Percentiles rank a stretch among this genome's conserved stretches.
Evolutionary conservation across 2,113 vertebrate species (phyloP).

Genomic region (Boulengeromyrus knoepffleri): DNA sequence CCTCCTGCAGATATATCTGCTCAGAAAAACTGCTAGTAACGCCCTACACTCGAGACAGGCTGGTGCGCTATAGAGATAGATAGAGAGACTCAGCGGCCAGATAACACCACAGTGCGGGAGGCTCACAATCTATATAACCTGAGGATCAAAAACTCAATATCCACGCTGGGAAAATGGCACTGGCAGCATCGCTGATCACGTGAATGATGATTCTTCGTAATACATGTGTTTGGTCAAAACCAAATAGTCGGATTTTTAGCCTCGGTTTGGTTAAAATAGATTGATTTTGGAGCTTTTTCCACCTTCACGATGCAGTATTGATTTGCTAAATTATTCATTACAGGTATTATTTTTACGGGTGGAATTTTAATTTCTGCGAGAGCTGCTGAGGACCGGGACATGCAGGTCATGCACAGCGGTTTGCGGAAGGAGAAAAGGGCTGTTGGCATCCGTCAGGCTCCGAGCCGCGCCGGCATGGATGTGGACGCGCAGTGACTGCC

Average conservation of each 20-base stretch:
- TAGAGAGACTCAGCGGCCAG: constrained; percentile 39
- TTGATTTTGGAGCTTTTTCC: background rate
- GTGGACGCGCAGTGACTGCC: background rate
- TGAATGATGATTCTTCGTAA: background rate
- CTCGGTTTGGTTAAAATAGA: background rate
- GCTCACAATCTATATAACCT: constrained; percentile 33
- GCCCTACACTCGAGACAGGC: constrained; percentile 51
- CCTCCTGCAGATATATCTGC: constrained; percentile 26
- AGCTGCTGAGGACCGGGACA: background rate
- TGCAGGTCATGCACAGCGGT: background rate
- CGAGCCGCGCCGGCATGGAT: constrained; percentile 8
- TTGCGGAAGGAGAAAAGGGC: background rate
- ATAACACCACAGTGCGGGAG: constrained; percentile 38
- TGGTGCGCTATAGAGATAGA: constrained; percentile 34
- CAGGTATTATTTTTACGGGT: background rate
- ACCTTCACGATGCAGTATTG: background rate
- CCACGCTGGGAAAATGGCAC: background rate
- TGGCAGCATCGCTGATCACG: background rate
- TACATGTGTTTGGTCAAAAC: background rate
- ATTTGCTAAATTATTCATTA: constrained; percentile 14
- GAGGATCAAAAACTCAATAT: constrained; percentile 5
- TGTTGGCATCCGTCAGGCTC: background rate
- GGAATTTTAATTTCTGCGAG: background rate
- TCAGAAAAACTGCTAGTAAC: constrained; percentile 47
- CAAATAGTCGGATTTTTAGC: background rate